A percentile compares a stretch with the other conserved stretches of the same genome.
Conservation (phyloP, 2,797 vertebrate species). For the Capromys pilorides region DNA sequence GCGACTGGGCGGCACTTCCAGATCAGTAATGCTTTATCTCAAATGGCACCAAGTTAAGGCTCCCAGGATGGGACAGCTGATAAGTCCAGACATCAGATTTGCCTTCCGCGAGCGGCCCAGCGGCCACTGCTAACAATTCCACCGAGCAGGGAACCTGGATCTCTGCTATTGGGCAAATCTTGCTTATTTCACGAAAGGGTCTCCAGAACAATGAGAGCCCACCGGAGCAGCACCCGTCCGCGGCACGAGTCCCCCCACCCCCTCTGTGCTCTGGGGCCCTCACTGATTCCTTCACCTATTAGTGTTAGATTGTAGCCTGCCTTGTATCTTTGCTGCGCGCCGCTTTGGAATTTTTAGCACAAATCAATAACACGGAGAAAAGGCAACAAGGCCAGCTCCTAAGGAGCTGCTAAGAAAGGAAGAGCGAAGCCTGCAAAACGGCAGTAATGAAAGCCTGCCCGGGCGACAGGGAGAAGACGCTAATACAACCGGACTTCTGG, state of each 20-base stretch:
- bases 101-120: background rate
- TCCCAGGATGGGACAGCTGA: constrained; percentile 11
- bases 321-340: background rate
- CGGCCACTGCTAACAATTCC: constrained; percentile 6
- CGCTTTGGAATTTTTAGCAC: background rate
- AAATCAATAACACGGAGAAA: background rate
- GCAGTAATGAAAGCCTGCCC: constrained; percentile 2
- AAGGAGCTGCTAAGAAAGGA: background rate
- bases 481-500: constrained; percentile 57
- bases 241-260: background rate
- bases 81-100: background rate
- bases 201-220: background rate
- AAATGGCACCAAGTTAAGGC: constrained; percentile 13
- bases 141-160: background rate
- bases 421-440: background rate
- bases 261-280: background rate
- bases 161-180: background rate
- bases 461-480: constrained; percentile 51
- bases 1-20: background rate
- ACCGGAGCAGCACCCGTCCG: background rate
- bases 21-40: background rate
- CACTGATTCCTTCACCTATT: background rate
- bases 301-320: background rate
- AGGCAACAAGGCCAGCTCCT: background rate
- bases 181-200: background rate